These are phyloP conservation scores for Erynnis tages DNA, from an alignment of 2,888 invertebrate species.

Conservation along the genomic window DNA sequence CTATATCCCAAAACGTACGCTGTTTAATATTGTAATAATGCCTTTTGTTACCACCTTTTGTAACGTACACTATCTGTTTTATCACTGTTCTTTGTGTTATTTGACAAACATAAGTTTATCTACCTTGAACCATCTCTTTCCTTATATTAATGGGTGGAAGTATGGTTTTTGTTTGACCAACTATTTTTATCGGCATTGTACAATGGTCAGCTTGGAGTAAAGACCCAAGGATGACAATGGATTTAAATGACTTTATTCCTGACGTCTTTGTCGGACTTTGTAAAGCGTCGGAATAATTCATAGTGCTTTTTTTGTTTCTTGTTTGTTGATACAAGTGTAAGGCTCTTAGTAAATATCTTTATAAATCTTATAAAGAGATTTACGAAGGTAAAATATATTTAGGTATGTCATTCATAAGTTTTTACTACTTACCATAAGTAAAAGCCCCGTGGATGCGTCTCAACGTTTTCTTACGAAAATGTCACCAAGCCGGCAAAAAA, in stretches of 20 bases:
- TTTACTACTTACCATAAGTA: too few relatives aligned
- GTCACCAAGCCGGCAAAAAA: too few relatives aligned
- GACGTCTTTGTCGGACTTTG: conserved; percentile 62
- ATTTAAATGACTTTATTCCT: conserved; percentile 74
- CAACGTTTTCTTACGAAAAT: too few relatives aligned
- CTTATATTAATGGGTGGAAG: conserved; percentile 36
- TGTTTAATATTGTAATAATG: conserved; percentile 59
- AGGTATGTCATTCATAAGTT: too few relatives aligned
- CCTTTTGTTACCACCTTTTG: conserved; percentile 71
- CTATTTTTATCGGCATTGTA: conserved; percentile 28
- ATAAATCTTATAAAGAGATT: too few relatives aligned
- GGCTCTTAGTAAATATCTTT: not conserved
- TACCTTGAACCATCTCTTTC: not conserved
- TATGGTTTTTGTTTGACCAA: conserved; percentile 36
- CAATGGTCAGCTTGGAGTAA: conserved; percentile 47
- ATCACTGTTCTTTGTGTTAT: conserved; percentile 63
- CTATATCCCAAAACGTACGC: conserved; percentile 37
- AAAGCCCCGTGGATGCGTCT: too few relatives aligned
- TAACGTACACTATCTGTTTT: conserved; percentile 67
- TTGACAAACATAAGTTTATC: conserved; percentile 36
- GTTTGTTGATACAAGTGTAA: conserved; percentile 68
- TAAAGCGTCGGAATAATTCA: conserved; percentile 63
- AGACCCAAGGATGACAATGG: conserved; percentile 68
- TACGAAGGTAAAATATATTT: too few relatives aligned
- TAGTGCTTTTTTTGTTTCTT: conserved; percentile 43